Evolutionary conservation across 2,888 invertebrate species (phyloP), one percentile per base, ranked within the genome.

Genomic region (Cataglyphis cursor): DNA sequence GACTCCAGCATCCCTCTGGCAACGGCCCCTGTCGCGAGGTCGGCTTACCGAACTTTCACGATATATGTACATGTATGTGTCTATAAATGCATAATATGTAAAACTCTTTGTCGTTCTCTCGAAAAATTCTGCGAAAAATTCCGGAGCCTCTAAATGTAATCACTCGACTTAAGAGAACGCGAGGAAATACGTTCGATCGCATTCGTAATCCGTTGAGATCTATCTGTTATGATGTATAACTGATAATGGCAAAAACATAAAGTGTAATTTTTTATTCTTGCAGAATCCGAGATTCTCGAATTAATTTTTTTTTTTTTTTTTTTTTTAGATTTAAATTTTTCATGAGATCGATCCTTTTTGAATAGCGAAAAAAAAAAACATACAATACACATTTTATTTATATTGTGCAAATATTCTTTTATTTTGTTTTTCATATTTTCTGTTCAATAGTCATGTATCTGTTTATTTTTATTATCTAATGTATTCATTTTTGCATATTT

Each of bases 21-120:
- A 84, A 89, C 86, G 87, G 70, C 84, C 88, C 86, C 87, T 89
- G 87, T 87, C 90, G 88, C 86, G 86, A 66, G 90, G 90, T 89
- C 85, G 88, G 89, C 87, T 85, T 87, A 89, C 87, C 82, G 89
- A 92, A 90, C 90, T 88, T 91, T 85, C 91, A 91, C 93, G 90
- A 93, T 94, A 93, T 94, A 93, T 93, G 93, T 94, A 44, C 12
- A 48, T 48, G 48, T 51, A n/a, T n/a, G 94, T 94, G 94, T 94
- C 72, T 80, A 94, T 94, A 94, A 94, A 94, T 94, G 94, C 94
- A 94, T 94, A 94, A 95, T 94, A 94, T 94, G 94, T 93, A 38
- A 93, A 92, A 91, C 92, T 91, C 72, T 72, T 44, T 80, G 91
- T 83, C 76, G 85, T 85, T 51, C 8, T 51, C 48, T 83, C 85